A percentile compares a stretch with the other conserved stretches of the same genome.
Evolutionary conservation across 2,888 invertebrate genomes (phyloP).

Genomic region (Venusia cambrica): DNA sequence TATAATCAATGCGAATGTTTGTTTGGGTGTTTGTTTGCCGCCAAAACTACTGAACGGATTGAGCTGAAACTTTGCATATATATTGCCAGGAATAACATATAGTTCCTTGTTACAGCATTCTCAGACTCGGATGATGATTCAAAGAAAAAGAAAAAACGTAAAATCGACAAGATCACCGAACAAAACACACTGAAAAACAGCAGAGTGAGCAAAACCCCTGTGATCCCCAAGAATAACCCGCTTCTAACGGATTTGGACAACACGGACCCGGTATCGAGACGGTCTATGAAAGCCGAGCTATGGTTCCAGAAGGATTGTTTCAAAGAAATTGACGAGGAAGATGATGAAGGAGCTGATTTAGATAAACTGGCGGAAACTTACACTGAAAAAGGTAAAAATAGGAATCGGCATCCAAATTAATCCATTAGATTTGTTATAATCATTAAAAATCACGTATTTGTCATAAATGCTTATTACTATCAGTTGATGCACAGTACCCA

Average conservation of each 20-base stretch:
- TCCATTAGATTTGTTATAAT: too few species aligned
- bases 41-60: background rate
- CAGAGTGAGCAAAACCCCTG: conserved; percentile 37
- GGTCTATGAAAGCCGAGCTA: conserved; percentile 88
- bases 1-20: too few species aligned
- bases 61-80: too few species aligned
- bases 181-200: conserved; percentile 64
- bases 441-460: too few species aligned
- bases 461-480: too few species aligned
- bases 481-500: too few species aligned
- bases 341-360: conserved; percentile 93
- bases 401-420: too few species aligned
- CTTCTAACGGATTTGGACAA: conserved; percentile 90
- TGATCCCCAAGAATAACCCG: conserved; percentile 81
- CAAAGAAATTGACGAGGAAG: conserved; percentile 89
- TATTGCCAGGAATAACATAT: too few species aligned
- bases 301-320: conserved; percentile 94
- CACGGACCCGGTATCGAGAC: conserved; percentile 86
- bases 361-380: conserved; percentile 88
- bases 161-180: conserved; percentile 63
- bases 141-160: conserved; percentile 37
- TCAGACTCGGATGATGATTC: conserved; percentile 83
- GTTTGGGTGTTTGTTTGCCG: too few species aligned
- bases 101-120: conserved; percentile 70
- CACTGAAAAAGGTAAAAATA: conserved; percentile 87